Evolutionary conservation across 2,888 invertebrate species (phyloP).

Genomic region (Venusia cambrica): DNA sequence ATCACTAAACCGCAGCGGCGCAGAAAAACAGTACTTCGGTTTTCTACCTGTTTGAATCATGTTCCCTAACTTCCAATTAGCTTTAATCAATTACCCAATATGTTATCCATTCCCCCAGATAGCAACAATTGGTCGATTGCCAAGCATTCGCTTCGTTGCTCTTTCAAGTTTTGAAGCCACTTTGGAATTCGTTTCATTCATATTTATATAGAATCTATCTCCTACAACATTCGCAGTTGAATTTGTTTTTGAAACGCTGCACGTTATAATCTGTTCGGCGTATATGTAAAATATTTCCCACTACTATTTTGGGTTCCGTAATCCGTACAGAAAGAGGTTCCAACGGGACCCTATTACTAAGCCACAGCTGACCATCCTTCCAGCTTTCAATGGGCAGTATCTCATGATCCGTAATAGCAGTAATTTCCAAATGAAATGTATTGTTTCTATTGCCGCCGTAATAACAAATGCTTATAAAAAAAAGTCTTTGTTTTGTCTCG

Average conservation of each 20-base stretch:
- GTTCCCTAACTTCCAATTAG: constrained; percentile 54
- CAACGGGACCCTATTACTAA: no score
- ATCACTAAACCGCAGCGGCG: no score
- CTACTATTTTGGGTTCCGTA: background rate
- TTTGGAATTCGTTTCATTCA: constrained; percentile 44
- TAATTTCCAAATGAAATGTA: no score
- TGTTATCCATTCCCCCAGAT: constrained; percentile 37
- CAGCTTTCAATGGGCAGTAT: no score
- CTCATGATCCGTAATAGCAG: no score
- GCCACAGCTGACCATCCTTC: no score
- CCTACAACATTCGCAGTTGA: constrained; percentile 34
- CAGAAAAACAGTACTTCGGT: no score
- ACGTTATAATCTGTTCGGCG: background rate
- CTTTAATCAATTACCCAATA: constrained; percentile 53
- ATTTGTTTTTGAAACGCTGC: constrained; percentile 11
- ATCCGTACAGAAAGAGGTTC: no score
- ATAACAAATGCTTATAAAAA: no score
- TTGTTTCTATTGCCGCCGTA: no score
- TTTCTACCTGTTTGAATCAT: no score
- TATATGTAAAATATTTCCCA: background rate
- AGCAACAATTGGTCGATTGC: constrained; percentile 53
- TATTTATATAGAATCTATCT: constrained; percentile 28
- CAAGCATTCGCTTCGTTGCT: constrained; percentile 37
- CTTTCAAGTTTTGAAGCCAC: constrained; percentile 37
- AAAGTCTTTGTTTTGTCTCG: no score